Conservation (phyloP, 2,888 invertebrate species). For the Sympetrum striolatum region DNA sequence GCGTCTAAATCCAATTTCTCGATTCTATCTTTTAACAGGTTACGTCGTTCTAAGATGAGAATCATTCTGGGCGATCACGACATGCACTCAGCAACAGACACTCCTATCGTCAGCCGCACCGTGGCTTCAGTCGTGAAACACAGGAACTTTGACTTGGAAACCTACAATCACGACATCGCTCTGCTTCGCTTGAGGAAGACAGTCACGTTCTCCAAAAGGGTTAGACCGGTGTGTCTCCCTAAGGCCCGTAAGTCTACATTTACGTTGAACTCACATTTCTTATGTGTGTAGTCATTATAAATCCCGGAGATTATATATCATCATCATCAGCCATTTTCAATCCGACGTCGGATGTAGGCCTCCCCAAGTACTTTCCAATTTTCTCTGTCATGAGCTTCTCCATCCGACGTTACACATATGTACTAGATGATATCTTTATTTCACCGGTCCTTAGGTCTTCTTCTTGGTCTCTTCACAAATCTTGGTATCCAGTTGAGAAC, state of each 20-base stretch:
- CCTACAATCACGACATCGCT: conserved; percentile 87
- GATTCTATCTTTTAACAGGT: conserved; percentile 60
- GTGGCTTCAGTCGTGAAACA: conserved; percentile 80
- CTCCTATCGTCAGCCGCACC: conserved; percentile 80
- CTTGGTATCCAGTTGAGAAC: too few relatives aligned
- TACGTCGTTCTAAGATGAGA: conserved; percentile 80
- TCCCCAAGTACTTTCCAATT: too few relatives aligned
- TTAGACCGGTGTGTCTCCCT: conserved; percentile 81
- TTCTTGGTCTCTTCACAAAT: too few relatives aligned
- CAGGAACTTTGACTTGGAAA: conserved; percentile 82
- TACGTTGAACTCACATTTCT: too few relatives aligned
- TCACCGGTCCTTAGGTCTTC: too few relatives aligned
- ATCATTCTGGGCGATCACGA: conserved; percentile 86
- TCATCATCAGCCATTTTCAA: too few relatives aligned
- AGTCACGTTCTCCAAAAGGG: conserved; percentile 76
- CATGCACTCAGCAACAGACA: conserved; percentile 72
- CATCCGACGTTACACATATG: too few relatives aligned
- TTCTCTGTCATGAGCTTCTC: too few relatives aligned
- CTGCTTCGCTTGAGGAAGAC: conserved; percentile 78
- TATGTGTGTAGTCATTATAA: too few relatives aligned
- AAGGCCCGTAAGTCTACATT: conserved; percentile 53
- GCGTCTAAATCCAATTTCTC: background rate
- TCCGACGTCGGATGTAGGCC: too few relatives aligned
- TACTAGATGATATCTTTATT: too few relatives aligned
- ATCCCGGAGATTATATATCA: too few relatives aligned